Evolutionary conservation across 2,797 vertebrate genomes (phyloP).

Genomic region (Falco rusticolus): DNA sequence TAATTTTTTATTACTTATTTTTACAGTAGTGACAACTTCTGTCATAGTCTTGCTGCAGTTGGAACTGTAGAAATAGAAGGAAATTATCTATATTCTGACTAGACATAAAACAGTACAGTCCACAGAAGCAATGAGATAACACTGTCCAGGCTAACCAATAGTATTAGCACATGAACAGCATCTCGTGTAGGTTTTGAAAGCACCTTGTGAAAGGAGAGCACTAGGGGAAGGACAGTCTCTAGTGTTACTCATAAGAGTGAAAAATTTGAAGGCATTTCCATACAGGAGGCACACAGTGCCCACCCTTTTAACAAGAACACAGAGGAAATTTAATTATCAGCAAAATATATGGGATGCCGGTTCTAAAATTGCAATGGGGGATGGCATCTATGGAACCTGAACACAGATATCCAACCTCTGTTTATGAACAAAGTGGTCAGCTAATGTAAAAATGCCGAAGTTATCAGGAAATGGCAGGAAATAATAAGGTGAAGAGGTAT

Average conservation of each 20-base stretch:
- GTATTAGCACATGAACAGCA: background rate
- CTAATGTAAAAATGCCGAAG: background rate
- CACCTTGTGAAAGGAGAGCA: background rate
- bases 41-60: background rate
- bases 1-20: background rate
- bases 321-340: background rate
- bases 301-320: background rate
- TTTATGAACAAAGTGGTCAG: background rate
- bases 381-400: rapidly evolving
- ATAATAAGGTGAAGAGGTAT: background rate
- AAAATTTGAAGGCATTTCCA: background rate
- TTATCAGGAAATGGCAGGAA: background rate
- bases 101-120: background rate
- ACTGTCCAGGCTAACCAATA: background rate
- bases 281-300: background rate
- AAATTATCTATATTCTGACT: background rate
- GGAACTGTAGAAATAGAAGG: background rate
- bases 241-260: background rate
- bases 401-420: background rate
- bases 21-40: background rate
- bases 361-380: background rate
- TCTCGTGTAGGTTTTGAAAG: background rate
- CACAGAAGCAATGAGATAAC: background rate
- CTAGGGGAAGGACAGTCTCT: background rate
- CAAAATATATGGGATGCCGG: background rate